Evolutionary conservation across 2,797 vertebrate species (phyloP).

Genomic region (Vespertilio murinus): DNA sequence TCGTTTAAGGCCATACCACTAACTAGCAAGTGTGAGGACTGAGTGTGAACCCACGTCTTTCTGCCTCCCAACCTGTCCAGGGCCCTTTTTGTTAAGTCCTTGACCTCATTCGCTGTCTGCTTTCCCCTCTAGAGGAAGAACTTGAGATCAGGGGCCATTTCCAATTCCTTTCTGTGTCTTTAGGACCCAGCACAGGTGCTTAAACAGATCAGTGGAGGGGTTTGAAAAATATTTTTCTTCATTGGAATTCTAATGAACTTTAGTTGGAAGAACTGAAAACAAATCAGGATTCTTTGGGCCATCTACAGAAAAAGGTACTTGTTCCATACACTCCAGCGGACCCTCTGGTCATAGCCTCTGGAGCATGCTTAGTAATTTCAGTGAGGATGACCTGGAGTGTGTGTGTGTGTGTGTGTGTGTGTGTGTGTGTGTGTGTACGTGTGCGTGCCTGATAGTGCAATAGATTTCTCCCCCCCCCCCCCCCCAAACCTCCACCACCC

Average conservation of each 20-base stretch:
- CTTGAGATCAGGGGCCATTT: conserved; percentile 39
- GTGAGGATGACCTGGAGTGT: neutral
- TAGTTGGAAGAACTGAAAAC: neutral
- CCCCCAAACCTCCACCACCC: no score
- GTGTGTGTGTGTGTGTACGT: no score
- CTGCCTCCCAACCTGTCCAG: neutral
- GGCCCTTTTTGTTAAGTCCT: neutral
- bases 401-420: no score
- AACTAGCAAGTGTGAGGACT: neutral
- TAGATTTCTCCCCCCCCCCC: neutral
- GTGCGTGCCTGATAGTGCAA: neutral
- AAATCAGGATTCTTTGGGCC: neutral
- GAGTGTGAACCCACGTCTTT: neutral
- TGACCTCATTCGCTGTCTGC: neutral
- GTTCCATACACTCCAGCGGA: neutral
- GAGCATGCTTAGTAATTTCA: neutral
- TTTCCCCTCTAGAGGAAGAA: neutral
- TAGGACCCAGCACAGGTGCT: neutral
- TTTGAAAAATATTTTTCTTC: conserved; percentile 2
- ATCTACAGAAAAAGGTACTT: neutral
- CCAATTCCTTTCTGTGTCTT: neutral
- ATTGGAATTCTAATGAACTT: conserved; percentile 8
- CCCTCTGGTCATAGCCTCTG: neutral
- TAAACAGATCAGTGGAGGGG: neutral
- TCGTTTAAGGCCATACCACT: neutral